Evolutionary conservation across 2,797 vertebrate species (phyloP).

Genomic region (Potorous gilbertii): DNA sequence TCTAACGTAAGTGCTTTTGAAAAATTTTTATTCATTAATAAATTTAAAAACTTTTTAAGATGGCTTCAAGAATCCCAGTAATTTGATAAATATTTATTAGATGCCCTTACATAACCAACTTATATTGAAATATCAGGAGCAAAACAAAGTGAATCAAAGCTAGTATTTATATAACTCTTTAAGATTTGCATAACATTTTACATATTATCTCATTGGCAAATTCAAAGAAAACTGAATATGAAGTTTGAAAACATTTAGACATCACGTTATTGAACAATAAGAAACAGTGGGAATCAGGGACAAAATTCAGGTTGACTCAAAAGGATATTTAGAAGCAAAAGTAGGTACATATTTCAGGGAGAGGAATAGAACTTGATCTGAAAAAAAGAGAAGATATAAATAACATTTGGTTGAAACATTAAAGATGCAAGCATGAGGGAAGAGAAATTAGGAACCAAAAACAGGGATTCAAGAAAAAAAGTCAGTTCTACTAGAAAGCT

Average conservation of each 20-base stretch:
- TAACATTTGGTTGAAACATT: not conserved
- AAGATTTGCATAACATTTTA: not conserved
- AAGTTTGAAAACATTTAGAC: slow-evolving; percentile 20
- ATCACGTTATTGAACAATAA: slow-evolving; percentile 7
- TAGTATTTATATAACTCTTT: not conserved
- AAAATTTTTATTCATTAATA: slow-evolving; percentile 31
- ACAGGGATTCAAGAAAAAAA: not conserved
- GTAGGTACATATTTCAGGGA: not conserved
- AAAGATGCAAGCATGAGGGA: not conserved
- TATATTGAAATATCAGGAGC: slow-evolving; percentile 51
- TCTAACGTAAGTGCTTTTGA: slow-evolving; percentile 66
- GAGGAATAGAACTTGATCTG: not conserved
- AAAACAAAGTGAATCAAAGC: slow-evolving; percentile 26
- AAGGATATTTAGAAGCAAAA: slow-evolving; percentile 11
- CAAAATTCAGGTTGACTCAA: slow-evolving; percentile 16
- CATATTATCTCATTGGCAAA: not conserved
- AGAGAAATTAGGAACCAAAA: not conserved
- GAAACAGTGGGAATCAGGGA: slow-evolving; percentile 11
- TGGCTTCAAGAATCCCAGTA: not conserved
- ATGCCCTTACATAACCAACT: not conserved
- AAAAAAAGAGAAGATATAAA: not conserved
- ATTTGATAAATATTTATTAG: not conserved
- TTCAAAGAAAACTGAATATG: slow-evolving; percentile 20
- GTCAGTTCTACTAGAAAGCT: not conserved
- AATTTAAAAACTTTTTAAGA: not conserved